Percentiles rank a stretch among this genome's conserved stretches.
These are phyloP conservation scores for Hycleus phaleratus DNA, from an alignment of 1,140 invertebrate species.

Conservation along the genomic window DNA sequence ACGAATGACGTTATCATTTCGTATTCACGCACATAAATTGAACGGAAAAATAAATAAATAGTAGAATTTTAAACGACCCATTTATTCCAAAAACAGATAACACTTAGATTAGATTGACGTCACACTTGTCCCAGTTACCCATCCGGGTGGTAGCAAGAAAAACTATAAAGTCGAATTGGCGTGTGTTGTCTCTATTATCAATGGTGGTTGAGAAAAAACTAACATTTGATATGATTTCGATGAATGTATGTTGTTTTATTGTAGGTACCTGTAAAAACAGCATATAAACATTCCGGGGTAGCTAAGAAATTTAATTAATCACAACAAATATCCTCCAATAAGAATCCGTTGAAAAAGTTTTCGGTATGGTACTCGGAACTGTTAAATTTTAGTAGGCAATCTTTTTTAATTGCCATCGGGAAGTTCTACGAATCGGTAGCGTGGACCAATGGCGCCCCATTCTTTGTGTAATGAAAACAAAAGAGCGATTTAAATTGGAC, in stretches of 20 bases:
- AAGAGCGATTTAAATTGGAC: constrained; percentile 35
- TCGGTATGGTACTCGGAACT: constrained; percentile 32
- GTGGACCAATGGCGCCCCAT: background rate
- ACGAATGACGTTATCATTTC: too few relatives aligned
- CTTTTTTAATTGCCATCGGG: constrained; percentile 29
- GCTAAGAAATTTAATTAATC: constrained; percentile 38
- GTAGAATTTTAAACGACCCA: too few relatives aligned
- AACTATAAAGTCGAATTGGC: too few relatives aligned
- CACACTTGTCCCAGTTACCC: too few relatives aligned
- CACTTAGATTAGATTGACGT: too few relatives aligned
- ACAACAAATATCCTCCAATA: constrained; percentile 36
- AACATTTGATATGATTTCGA: constrained; percentile 22
- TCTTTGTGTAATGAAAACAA: constrained; percentile 28
- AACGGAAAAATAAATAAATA: too few relatives aligned
- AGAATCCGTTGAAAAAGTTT: constrained; percentile 32
- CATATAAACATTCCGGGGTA: constrained; percentile 32
- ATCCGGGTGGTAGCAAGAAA: too few relatives aligned
- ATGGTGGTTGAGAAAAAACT: background rate
- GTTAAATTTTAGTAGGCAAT: constrained; percentile 34
- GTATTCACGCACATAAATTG: too few relatives aligned
- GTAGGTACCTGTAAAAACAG: constrained; percentile 20
- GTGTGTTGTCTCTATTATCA: too few relatives aligned
- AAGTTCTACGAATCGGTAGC: constrained; percentile 23
- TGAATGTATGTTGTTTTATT: constrained; percentile 33
- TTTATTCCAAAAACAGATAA: too few relatives aligned